Conservation (phyloP, 2,797 vertebrate genomes). For the Syncerus caffer region DNA sequence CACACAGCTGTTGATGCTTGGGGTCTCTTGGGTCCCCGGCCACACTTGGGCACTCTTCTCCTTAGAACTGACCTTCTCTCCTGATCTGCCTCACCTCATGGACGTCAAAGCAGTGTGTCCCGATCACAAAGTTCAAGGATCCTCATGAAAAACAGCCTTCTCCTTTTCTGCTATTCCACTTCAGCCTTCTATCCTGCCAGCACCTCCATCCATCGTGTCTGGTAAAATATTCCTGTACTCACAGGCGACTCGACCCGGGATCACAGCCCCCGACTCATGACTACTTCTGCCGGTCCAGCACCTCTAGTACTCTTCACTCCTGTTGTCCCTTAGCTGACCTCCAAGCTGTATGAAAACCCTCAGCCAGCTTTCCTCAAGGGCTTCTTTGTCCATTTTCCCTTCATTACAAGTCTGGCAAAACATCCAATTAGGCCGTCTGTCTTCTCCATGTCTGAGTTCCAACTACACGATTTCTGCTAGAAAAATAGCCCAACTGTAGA, state of each 20-base stretch:
- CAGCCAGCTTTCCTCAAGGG: neutral
- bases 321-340: neutral
- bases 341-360: neutral
- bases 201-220: neutral
- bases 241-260: accelerated
- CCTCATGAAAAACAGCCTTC: neutral
- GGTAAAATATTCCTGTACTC: neutral
- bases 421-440: neutral
- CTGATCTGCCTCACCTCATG: too few species aligned
- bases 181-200: neutral
- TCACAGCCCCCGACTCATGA: accelerated
- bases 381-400: neutral
- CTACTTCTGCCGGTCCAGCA: neutral
- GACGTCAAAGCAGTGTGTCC: neutral
- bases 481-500: neutral
- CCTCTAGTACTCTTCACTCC: neutral
- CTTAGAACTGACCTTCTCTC: neutral
- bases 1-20: neutral
- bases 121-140: neutral
- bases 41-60: neutral
- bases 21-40: neutral
- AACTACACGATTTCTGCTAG: neutral
- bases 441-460: neutral
- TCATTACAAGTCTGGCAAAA: neutral
- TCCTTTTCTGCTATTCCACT: neutral